Conservation (phyloP, 2,113 vertebrate genomes). For the Anas platyrhynchos region DNA sequence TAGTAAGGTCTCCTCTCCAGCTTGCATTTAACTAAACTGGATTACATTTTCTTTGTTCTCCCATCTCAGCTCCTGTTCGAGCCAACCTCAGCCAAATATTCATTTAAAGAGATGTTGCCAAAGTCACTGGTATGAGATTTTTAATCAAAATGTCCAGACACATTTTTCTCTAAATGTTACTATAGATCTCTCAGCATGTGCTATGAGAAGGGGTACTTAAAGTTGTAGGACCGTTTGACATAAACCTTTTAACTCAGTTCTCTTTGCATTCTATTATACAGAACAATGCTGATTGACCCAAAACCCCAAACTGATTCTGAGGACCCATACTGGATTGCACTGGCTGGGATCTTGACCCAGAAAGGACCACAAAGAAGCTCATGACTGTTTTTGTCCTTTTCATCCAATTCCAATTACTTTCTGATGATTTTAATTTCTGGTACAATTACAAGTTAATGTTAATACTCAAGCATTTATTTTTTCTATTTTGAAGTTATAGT, state of each 20-base stretch:
- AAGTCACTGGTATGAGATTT: neutral
- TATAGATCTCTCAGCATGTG: neutral
- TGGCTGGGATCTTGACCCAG: neutral
- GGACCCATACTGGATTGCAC: fast-evolving
- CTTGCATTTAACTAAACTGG: neutral
- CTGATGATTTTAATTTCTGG: neutral
- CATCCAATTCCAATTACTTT: neutral
- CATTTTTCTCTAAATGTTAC: neutral
- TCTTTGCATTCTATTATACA: neutral
- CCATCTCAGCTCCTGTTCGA: neutral
- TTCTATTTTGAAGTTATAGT: neutral
- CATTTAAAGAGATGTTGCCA: neutral
- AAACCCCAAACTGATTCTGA: neutral
- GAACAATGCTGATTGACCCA: neutral
- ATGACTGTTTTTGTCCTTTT: neutral
- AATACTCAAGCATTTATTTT: neutral
- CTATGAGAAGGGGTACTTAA: neutral
- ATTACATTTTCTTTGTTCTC: neutral
- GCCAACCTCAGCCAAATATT: neutral
- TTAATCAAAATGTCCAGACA: neutral
- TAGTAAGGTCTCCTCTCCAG: neutral
- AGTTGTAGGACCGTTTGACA: neutral
- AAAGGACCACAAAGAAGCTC: neutral
- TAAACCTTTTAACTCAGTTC: neutral
- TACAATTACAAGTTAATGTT: neutral